These are phyloP conservation scores for Diabrotica undecimpunctata DNA, from an alignment of 1,140 invertebrate species.

Conservation along the genomic window DNA sequence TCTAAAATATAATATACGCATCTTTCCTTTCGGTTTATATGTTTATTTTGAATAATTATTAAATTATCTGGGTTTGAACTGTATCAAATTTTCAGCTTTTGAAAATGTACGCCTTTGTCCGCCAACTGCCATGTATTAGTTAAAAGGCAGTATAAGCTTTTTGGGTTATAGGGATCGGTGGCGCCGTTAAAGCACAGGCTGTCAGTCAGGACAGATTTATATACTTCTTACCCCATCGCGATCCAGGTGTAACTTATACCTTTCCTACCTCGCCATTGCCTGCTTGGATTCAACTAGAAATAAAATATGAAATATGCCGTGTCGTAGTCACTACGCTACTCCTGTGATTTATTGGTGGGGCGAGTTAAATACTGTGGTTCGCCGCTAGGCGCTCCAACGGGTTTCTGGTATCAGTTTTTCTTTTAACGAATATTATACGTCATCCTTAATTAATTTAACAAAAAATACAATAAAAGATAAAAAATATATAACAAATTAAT, in stretches of 20 bases:
- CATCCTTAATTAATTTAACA: too few species aligned
- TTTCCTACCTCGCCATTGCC: neutral
- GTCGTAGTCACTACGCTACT: constrained; percentile 12
- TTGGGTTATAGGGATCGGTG: neutral
- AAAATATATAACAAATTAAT: too few species aligned
- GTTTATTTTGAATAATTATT: too few species aligned
- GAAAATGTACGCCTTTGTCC: too few species aligned
- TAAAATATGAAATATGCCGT: constrained; percentile 17
- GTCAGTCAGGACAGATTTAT: constrained; percentile 9
- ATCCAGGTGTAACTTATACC: constrained; percentile 14
- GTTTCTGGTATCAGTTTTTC: too few species aligned
- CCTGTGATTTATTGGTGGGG: constrained; percentile 11
- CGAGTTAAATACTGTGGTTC: constrained; percentile 8
- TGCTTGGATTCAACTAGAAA: constrained; percentile 1
- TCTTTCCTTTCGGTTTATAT: too few species aligned
- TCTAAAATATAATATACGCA: too few species aligned
- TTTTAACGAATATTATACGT: too few species aligned
- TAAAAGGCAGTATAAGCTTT: neutral
- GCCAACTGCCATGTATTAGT: too few species aligned
- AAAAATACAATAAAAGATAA: too few species aligned
- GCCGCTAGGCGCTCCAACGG: neutral
- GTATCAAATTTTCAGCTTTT: too few species aligned
- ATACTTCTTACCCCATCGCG: constrained; percentile 12
- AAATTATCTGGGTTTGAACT: too few species aligned
- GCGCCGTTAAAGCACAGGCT: neutral